Base-by-base conservation (phyloP, 2,797 vertebrate genomes). In the Harpagifer antarcticus region DNA sequence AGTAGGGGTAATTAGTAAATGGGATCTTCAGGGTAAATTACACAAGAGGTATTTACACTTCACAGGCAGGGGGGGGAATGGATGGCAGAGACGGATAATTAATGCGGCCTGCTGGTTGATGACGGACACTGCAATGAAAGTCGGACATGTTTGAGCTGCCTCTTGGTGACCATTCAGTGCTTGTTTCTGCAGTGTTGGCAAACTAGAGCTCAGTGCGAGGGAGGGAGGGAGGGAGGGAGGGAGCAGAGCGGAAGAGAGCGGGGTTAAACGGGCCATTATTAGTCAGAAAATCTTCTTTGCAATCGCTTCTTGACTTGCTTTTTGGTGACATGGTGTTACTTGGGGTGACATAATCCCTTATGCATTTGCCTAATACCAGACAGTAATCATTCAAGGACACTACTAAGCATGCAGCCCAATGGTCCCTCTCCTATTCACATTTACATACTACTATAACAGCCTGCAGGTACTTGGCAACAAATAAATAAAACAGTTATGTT, bases 331-430 rank as follows among this genome's bases (percentile, higher is more conserved):
- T 68, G 78, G 65, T 83, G 74, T 82, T 82, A 83, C 84, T 76
- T 62, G 72, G 82, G 78, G 88, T 55, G 76, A 77, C 84, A 83
- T 89, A 89, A 91, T 93, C 84, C 87, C 76, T 89, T 84, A 90
- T 89, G 76, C 80, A 74, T 88, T 88, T 85, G 79, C 85, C 76
- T 88, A 90, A 92, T 88, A 77, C 86, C 76, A 88, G 69, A 79
- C 75, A 81, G 82, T 87, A 86, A 89, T 89, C 88, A 86, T 81
- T 83, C 82, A 89, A 81, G 88, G 71, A 87, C 87, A 78, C 69
- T 54, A 61, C 71, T 86, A 77, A 85, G 76, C 86, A 86, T 73
- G 70, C 83, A 44, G 77, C 62, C 62, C 71, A 9, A 11, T 19
- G 52, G 80, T 68, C 33, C n/a, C 42, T 17, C 77, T 61, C 74